A percentile compares a stretch with the other conserved stretches of the same genome.
Evolutionary conservation across 2,888 invertebrate species (phyloP).

Genomic region (Mythimna impura): DNA sequence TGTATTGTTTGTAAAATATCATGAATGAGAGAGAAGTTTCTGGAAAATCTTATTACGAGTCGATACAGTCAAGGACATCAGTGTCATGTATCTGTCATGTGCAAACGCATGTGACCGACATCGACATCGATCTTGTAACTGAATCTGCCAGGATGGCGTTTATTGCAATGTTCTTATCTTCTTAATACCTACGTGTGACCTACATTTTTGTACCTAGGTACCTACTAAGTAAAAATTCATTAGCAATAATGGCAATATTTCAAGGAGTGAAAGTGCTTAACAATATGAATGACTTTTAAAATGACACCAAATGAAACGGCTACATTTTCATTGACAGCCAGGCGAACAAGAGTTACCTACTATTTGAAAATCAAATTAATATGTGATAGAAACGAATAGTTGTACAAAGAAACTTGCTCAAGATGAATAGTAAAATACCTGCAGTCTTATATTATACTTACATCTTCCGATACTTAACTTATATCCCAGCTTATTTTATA

Average conservation of each 20-base stretch:
- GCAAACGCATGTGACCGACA: constrained; percentile 78
- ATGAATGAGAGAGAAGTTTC: constrained; percentile 1
- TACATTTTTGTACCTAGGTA: not conserved
- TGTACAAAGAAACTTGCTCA: not conserved
- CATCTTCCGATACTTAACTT: constrained; percentile 1
- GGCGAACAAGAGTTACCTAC: too few species aligned
- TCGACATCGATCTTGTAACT: constrained; percentile 79
- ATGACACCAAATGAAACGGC: not conserved
- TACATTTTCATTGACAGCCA: not conserved
- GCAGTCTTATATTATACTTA: not conserved
- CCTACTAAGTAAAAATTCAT: too few species aligned
- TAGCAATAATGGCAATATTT: not conserved
- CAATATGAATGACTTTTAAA: not conserved
- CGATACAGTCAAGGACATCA: constrained; percentile 43
- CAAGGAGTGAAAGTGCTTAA: not conserved
- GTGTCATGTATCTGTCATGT: constrained; percentile 78
- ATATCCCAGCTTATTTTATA: constrained; percentile 18
- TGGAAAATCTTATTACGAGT: constrained; percentile 1
- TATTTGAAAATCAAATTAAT: not conserved
- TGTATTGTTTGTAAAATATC: not conserved
- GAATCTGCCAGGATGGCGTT: constrained; percentile 69
- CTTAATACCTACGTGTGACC: not conserved
- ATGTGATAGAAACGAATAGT: not conserved
- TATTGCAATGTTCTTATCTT: constrained; percentile 32
- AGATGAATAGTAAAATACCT: not conserved